Percentiles rank a stretch among this genome's conserved stretches.
These are phyloP conservation scores for Zele albiditarsus DNA, from an alignment of 2,888 invertebrate species.

Conservation along the genomic window DNA sequence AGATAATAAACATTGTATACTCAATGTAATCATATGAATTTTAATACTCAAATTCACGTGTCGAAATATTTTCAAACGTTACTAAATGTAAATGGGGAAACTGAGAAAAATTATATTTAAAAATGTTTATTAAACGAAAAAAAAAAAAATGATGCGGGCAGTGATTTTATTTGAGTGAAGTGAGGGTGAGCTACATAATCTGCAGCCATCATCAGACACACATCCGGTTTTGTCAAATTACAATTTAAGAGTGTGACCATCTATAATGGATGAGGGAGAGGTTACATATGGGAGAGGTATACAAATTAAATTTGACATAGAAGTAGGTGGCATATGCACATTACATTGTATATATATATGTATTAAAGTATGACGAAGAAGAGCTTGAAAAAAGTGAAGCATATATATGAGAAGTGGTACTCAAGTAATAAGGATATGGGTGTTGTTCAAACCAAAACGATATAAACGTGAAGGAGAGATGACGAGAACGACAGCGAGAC, in stretches of 20 bases:
- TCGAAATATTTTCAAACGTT: no score
- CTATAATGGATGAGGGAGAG: slow-evolving; percentile 27
- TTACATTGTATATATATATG: slow-evolving; percentile 15
- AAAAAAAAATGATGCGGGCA: slow-evolving; percentile 70
- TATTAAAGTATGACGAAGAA: slow-evolving; percentile 33
- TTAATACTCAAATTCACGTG: no score
- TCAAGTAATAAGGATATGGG: slow-evolving; percentile 37
- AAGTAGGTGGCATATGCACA: slow-evolving; percentile 3
- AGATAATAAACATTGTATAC: no score
- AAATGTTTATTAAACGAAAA: slow-evolving; percentile 50
- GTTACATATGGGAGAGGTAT: neutral
- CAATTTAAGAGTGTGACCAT: slow-evolving; percentile 60
- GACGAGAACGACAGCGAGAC: slow-evolving; percentile 30
- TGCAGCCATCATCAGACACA: slow-evolving; percentile 56
- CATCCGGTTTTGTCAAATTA: slow-evolving; percentile 71
- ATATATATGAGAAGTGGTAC: slow-evolving; percentile 22
- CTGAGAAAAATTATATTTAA: no score
- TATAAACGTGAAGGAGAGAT: slow-evolving; percentile 35
- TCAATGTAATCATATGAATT: no score
- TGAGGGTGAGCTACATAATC: slow-evolving; percentile 10
- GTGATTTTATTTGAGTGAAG: slow-evolving; percentile 68
- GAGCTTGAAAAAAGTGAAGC: slow-evolving; percentile 14
- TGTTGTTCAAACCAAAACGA: slow-evolving; percentile 23
- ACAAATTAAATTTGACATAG: slow-evolving; percentile 8
- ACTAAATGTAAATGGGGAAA: no score